phyloP scores from a whole-genome alignment of 2,113 vertebrate species.

The Chroicocephalus ridibundus region DNA sequence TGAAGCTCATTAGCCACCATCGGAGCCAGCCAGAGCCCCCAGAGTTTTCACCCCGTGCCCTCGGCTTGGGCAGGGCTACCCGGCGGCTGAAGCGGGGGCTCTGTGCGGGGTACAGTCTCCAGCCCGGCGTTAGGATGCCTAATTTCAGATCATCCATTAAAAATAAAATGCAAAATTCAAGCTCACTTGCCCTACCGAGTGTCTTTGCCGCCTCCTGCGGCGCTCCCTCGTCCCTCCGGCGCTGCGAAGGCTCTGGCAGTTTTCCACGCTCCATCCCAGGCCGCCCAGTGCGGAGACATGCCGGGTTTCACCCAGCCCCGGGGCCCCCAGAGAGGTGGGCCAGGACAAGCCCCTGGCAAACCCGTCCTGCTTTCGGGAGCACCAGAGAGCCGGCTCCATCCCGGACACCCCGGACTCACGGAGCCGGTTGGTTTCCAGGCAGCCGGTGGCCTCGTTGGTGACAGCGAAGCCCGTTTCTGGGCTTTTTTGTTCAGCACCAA shows the following conservation, averaged over 20 bases:
- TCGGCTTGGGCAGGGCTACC: neutral
- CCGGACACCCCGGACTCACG: accelerated
- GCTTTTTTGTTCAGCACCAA: neutral
- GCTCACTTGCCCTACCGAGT: accelerated
- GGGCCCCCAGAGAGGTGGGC: accelerated
- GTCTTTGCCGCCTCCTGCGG: neutral
- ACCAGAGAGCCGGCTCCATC: accelerated
- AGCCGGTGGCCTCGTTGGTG: accelerated
- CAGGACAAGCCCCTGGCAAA: neutral
- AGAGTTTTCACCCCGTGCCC: accelerated
- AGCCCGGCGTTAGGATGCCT: neutral
- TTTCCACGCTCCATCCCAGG: accelerated
- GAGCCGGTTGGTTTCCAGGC: accelerated
- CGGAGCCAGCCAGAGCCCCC: neutral
- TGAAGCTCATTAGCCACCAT: accelerated
- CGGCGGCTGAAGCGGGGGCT: neutral
- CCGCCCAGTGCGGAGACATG: accelerated
- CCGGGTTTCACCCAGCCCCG: neutral
- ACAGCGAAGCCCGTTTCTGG: neutral
- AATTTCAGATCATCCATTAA: neutral
- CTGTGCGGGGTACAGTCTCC: neutral
- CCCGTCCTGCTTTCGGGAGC: accelerated
- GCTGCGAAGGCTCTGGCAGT: accelerated
- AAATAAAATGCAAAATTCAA: neutral
- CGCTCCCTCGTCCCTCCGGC: accelerated